phyloP scores from a whole-genome alignment of 2,113 vertebrate genomes.

The Hippopotamus amphibius region DNA sequence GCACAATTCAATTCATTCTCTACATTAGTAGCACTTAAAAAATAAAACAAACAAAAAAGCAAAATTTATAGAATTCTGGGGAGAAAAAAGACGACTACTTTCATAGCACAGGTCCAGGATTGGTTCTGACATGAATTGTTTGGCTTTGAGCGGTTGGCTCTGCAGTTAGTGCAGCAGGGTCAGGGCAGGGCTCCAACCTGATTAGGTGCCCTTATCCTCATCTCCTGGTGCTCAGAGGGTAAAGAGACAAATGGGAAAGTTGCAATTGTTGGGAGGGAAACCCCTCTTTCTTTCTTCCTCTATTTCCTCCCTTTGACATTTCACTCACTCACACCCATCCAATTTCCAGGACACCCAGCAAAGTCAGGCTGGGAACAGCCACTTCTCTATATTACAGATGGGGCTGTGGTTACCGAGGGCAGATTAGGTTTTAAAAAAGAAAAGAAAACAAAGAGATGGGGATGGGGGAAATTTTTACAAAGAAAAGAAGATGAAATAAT shows the following conservation, averaged over 20 bases:
- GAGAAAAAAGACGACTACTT: neutral
- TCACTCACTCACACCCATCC: slow-evolving; percentile 36
- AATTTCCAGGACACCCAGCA: slow-evolving; percentile 46
- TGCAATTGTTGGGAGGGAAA: neutral
- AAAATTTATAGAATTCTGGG: slow-evolving; percentile 64
- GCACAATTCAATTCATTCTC: slow-evolving; percentile 82
- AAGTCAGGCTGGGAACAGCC: neutral
- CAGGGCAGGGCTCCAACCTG: neutral
- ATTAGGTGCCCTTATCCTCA: neutral
- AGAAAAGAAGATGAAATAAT: slow-evolving; percentile 53
- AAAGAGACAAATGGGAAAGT: neutral
- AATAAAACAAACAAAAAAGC: neutral
- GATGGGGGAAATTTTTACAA: neutral
- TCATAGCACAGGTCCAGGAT: neutral
- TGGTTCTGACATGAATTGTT: neutral
- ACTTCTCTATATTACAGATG: neutral
- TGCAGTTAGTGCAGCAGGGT: neutral
- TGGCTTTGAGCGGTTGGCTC: slow-evolving; percentile 15
- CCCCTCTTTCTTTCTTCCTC: neutral
- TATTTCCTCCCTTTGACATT: neutral
- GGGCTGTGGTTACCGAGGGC: neutral
- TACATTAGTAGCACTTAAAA: slow-evolving; percentile 77
- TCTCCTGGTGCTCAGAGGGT: neutral
- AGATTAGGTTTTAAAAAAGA: slow-evolving; percentile 4
- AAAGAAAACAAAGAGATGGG: neutral